Conservation (phyloP, 2,888 invertebrate species). For the Mythimna albipuncta region DNA sequence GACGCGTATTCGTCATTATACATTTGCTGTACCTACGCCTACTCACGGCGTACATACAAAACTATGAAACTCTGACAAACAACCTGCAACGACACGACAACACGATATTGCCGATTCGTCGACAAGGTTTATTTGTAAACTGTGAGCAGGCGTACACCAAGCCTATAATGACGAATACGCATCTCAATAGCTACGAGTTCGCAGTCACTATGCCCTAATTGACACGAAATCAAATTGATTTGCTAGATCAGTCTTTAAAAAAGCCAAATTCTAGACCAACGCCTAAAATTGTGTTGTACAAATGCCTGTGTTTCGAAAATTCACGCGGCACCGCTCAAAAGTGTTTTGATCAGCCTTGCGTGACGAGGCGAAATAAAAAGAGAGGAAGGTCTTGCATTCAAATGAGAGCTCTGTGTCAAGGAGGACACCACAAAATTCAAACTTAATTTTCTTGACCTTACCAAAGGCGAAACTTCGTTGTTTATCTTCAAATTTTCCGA, state of each 20-base stretch:
- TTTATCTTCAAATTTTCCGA: conserved; percentile 29
- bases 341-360: conserved; percentile 79
- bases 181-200: too few species aligned
- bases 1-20: too few species aligned
- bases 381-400: conserved; percentile 72
- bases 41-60: too few species aligned
- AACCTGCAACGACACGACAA: too few species aligned
- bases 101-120: too few species aligned
- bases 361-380: conserved; percentile 76
- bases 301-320: conserved; percentile 65
- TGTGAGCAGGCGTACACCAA: too few species aligned
- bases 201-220: background rate
- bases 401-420: conserved; percentile 71
- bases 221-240: conserved; percentile 25
- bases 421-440: conserved; percentile 67
- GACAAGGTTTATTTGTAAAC: too few species aligned
- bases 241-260: conserved; percentile 23
- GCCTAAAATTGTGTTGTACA: conserved; percentile 55
- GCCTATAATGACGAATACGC: too few species aligned
- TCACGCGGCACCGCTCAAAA: conserved; percentile 67
- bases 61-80: too few species aligned
- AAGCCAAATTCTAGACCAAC: conserved; percentile 45
- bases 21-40: too few species aligned
- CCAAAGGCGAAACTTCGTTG: conserved; percentile 43
- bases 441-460: conserved; percentile 69